Evolutionary conservation across 2,113 vertebrate genomes (phyloP).

Genomic region (Siphamia tubifer): DNA sequence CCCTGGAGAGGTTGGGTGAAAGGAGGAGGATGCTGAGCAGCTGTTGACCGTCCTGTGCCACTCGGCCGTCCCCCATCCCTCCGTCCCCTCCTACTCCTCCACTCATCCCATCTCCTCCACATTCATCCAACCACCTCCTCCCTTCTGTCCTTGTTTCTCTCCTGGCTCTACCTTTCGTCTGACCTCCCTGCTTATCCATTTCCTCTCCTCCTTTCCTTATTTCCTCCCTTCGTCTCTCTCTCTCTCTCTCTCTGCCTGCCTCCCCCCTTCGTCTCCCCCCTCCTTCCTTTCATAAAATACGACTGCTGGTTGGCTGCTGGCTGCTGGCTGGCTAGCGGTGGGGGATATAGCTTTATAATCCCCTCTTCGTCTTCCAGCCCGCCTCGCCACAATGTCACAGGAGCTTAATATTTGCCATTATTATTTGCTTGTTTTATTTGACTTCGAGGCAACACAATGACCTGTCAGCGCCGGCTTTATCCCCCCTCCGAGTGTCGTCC

Average conservation of each 20-base stretch:
- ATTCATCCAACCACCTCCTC: background rate
- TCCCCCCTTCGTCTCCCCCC: background rate
- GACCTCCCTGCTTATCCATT: background rate
- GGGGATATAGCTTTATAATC: conserved; percentile 77
- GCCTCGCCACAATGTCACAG: conserved; percentile 81
- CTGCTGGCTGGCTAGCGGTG: conserved; percentile 59
- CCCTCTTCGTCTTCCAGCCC: conserved; percentile 68
- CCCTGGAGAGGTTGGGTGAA: conserved; percentile 20
- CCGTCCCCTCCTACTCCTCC: conserved; percentile 13
- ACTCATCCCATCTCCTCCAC: conserved; percentile 32
- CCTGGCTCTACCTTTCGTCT: background rate
- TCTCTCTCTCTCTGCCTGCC: background rate
- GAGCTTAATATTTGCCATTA: conserved; percentile 84
- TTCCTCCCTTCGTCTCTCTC: background rate
- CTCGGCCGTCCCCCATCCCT: conserved; percentile 4
- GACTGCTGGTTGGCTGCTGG: conserved; percentile 51
- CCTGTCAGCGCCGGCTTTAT: conserved; percentile 78
- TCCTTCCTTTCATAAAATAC: conserved; percentile 47
- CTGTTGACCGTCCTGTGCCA: conserved; percentile 22
- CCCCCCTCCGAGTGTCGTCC: conserved; percentile 77
- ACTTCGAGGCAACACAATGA: conserved; percentile 79
- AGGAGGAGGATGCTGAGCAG: conserved; percentile 49
- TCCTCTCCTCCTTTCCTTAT: background rate
- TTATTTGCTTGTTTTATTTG: conserved; percentile 86
- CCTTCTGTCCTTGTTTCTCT: background rate